Conservation (phyloP, 2,888 invertebrate genomes). For the Acanthosoma haemorrhoidale region DNA sequence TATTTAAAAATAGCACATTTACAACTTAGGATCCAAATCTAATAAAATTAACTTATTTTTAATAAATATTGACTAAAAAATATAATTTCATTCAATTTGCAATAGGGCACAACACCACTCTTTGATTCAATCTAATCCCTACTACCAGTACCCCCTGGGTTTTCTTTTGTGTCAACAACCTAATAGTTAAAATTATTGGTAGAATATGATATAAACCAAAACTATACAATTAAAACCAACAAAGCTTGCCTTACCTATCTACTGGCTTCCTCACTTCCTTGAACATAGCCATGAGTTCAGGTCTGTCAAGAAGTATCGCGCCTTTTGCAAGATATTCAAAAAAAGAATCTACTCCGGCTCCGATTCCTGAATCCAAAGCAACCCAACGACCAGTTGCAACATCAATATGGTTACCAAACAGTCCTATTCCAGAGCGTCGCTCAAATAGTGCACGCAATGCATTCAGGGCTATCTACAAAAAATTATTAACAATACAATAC, state of each 20-base stretch:
- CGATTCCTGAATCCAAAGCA: constrained; percentile 95
- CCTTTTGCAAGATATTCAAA: constrained; percentile 98
- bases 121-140: too few species aligned
- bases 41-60: too few species aligned
- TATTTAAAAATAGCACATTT: too few species aligned
- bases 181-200: too few species aligned
- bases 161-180: too few species aligned
- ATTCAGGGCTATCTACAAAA: constrained; percentile 71
- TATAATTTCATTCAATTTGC: too few species aligned
- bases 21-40: too few species aligned
- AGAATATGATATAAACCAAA: too few species aligned
- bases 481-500: background rate
- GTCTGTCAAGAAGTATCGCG: constrained; percentile 79
- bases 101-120: too few species aligned
- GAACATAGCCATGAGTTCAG: constrained; percentile 88
- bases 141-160: too few species aligned
- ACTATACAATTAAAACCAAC: too few species aligned
- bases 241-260: constrained; percentile 56
- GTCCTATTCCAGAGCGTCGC: constrained; percentile 75
- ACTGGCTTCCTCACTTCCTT: constrained; percentile 68
- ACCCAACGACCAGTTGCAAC: constrained; percentile 94
- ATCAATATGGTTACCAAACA: constrained; percentile 96
- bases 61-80: too few species aligned
- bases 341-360: constrained; percentile 93
- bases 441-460: constrained; percentile 85